Base-by-base conservation (phyloP, 2,888 invertebrate genomes). In the Drosophila aldrichi region DNA sequence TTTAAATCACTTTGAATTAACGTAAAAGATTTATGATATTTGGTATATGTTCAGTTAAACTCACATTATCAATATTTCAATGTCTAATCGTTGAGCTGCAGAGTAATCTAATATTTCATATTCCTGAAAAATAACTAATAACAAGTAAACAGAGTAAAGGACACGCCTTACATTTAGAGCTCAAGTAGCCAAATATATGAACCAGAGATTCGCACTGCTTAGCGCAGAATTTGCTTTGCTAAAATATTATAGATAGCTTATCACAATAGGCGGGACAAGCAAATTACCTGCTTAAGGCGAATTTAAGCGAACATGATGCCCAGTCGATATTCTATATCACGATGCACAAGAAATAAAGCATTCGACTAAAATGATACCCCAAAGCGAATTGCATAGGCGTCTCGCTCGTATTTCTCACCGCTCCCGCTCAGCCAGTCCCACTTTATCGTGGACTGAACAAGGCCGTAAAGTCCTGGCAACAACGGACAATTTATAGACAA, bases 401-500 rank as follows among this genome's bases (percentile, higher is more conserved):
- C 59, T 70, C 29, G 57, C 66, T 69, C 32, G 68, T 44, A 41
- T 32, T 66, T 54, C 44, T 43, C 41, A 56, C 54, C 5, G 16
- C 22, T 10, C 10, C 55, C 34, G 18, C 32, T 43, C 46, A 38
- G 14, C n/a, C 46, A 51, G 56, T 66, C 29, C 29, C 8, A 60
- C 72, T 69, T 70, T 62, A 72, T 69, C 40, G 36, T 41, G 32
- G 34, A 44, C 46, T 38, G 65, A 48, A 41, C 25, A 9, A 38
- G 58, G 70, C 79, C 57, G 70, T 72, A 72, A 75, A 77, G 62
- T 81, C 61, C 49, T 56, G 46, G 63, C 57, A 59, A 51, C 63
- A 66, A 57, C 54, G 67, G 70, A 44, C 70, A 83, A 79, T 85
- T 77, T 89, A 87, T 89, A 79, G 81, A 75, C 69, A 79, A 86